Percentiles rank a stretch among this genome's conserved stretches.
Conservation (phyloP, 2,113 vertebrate species). For the Mobula hypostoma region DNA sequence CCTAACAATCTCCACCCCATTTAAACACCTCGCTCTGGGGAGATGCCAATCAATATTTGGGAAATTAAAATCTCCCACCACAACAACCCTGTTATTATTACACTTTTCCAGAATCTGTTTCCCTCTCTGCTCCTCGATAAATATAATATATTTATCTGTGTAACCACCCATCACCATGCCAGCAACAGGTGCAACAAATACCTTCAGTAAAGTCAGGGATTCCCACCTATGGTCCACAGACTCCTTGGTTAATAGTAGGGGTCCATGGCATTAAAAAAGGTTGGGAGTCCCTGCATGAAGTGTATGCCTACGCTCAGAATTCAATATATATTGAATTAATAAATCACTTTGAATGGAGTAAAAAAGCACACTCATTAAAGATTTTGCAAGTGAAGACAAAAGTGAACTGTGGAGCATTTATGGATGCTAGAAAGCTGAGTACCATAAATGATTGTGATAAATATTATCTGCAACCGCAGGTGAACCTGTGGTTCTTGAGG, state of each 20-base stretch:
- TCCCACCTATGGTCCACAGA: too few relatives aligned
- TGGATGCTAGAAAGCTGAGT: background rate
- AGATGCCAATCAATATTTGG: too few relatives aligned
- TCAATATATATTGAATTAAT: background rate
- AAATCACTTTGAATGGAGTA: background rate
- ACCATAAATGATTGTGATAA: background rate
- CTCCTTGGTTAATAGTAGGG: too few relatives aligned
- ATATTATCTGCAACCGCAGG: background rate
- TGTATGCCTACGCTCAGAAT: background rate
- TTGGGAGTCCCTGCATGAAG: background rate
- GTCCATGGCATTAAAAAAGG: too few relatives aligned
- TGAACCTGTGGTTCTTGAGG: too few relatives aligned
- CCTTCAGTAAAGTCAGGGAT: too few relatives aligned
- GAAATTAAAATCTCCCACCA: too few relatives aligned
- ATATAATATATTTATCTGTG: background rate
- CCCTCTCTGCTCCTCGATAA: too few relatives aligned
- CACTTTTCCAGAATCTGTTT: too few relatives aligned
- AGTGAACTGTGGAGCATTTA: background rate
- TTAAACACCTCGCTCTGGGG: too few relatives aligned
- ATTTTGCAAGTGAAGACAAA: background rate
- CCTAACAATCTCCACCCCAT: too few relatives aligned
- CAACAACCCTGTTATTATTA: too few relatives aligned
- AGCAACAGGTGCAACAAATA: background rate
- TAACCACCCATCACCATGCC: background rate
- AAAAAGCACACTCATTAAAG: background rate